These are phyloP conservation scores for Diceros bicornis DNA, from an alignment of 2,797 vertebrate genomes.

Conservation along the genomic window DNA sequence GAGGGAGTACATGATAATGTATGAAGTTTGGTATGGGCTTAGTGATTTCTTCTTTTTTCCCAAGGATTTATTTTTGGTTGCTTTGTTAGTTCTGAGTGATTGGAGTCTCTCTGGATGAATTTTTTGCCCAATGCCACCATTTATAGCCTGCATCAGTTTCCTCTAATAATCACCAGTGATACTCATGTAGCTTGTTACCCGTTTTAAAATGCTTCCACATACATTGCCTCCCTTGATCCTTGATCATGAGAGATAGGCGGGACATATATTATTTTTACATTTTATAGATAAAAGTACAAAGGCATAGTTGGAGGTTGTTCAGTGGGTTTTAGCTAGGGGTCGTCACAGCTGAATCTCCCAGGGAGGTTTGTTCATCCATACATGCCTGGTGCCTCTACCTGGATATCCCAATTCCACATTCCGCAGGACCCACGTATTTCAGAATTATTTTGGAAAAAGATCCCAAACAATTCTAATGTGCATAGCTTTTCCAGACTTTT, in stretches of 20 bases:
- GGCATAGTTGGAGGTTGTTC: neutral
- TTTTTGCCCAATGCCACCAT: neutral
- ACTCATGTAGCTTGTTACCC: neutral
- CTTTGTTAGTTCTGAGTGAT: slow-evolving; percentile 21
- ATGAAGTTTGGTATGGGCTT: neutral
- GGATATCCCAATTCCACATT: neutral
- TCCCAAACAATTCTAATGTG: neutral
- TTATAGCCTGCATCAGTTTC: slow-evolving; percentile 40
- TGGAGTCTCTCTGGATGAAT: neutral
- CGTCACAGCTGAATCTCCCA: neutral
- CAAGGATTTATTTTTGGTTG: slow-evolving; percentile 18
- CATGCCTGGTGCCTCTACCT: neutral
- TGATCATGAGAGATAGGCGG: neutral
- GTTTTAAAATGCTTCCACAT: neutral
- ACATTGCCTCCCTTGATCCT: neutral
- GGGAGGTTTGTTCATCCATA: neutral
- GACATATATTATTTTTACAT: neutral
- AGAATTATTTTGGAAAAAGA: neutral
- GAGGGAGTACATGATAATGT: neutral
- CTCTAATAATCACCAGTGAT: slow-evolving; percentile 6
- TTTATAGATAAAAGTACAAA: slow-evolving; percentile 24
- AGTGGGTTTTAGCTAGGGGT: neutral
- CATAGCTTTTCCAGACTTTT: neutral
- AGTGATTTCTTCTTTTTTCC: slow-evolving; percentile 19
- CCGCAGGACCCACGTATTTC: neutral